Base-by-base conservation (phyloP, 2,113 vertebrate species). In the Seriola aureovittata region DNA sequence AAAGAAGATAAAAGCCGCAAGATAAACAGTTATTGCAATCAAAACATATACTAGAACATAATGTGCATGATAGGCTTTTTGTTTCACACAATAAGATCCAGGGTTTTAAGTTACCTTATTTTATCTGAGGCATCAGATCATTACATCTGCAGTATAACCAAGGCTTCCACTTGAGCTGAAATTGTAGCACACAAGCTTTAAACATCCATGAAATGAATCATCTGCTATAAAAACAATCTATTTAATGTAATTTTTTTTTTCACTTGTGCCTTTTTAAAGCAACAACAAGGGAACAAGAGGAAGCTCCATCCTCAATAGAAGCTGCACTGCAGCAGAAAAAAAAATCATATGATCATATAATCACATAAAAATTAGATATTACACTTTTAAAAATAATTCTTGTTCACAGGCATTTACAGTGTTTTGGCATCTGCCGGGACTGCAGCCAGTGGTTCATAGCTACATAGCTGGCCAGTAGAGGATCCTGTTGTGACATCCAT, bases 401-500 rank as follows among this genome's bases (percentile, higher is more conserved):
- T 48, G 66, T 71, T 73, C 40, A n/a, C 5, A 54, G 52, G 21
- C 10, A 19, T 34, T 54, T 32, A 4, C 17, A 12, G 12, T 55
- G 12, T 55, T 71, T 14, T 16, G 19, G 34, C 32, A 23, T 71
- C 50, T 55, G 42, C 19, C 38, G 23, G 36, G 4, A 23, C 8
- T 66, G 29, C 13, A 29, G 21, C 46, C 42, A 52, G 46, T 65
- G 21, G n/a, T 52, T 69, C 16, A 4, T 48, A 6, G 8, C 25
- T 32, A 3, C 34, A 52, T 4, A 58, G 19, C 48, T 10, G 77
- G 65, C 69, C 73, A 42, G 54, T 44, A 29, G 75, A 58, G 50
- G 62, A 80, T 62, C 42, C 50, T 79, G 71, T 63, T 75, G 75
- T 69, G 85, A 70, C 80, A 81, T 13, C 52, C 34, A 55, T 87